Percentiles rank a stretch among this genome's conserved stretches.
Conservation (phyloP, 2,888 invertebrate species). For the Pyralis farinalis region DNA sequence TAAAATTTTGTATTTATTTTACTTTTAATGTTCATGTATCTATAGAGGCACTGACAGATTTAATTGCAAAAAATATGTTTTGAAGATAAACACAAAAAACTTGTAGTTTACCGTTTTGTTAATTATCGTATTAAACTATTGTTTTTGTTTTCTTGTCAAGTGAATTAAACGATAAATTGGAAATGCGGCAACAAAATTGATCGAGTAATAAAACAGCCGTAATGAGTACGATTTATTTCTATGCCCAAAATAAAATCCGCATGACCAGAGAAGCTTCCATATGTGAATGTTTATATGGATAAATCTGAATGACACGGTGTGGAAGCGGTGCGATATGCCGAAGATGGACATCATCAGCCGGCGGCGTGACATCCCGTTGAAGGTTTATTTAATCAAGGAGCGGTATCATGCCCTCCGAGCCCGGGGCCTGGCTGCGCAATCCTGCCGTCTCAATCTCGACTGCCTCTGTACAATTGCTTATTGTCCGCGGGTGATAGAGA, state of each 20-base stretch:
- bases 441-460: conserved; percentile 71
- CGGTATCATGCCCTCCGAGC: conserved; percentile 41
- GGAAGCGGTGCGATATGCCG: conserved; percentile 59
- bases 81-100: no score
- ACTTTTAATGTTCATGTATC: no score
- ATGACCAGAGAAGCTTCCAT: not conserved
- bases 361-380: conserved; percentile 63
- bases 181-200: no score
- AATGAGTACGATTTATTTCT: no score
- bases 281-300: conserved; percentile 21
- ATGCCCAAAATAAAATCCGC: not conserved
- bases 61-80: no score
- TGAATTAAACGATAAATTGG: no score
- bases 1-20: no score
- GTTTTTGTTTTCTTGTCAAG: no score
- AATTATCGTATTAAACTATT: no score
- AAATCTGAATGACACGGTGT: conserved; percentile 36
- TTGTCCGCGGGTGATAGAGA: conserved; percentile 67
- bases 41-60: no score
- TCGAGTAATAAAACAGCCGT: no score
- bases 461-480: conserved; percentile 64
- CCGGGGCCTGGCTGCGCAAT: conserved; percentile 48
- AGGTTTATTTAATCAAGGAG: conserved; percentile 78
- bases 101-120: no score
- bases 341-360: conserved; percentile 50